Conservation (phyloP, 2,888 invertebrate genomes). For the Xestia c-nigrum region DNA sequence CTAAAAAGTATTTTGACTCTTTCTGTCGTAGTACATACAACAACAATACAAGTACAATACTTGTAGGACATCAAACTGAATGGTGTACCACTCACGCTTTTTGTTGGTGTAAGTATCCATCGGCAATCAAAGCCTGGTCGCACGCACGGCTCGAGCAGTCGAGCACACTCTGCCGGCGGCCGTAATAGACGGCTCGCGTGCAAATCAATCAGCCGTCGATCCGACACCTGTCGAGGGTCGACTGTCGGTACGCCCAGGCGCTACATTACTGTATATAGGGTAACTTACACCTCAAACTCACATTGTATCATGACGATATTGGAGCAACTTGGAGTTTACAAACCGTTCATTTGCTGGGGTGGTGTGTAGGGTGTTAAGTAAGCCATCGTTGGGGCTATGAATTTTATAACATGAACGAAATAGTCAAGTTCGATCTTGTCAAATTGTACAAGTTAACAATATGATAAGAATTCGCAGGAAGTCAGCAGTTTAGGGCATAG, state of each 20-base stretch:
- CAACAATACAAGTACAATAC: too few species aligned
- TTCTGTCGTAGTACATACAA: too few species aligned
- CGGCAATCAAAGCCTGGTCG: background rate
- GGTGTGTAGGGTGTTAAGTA: background rate
- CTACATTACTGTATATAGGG: background rate
- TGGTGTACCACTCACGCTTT: background rate
- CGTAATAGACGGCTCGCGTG: constrained; percentile 55
- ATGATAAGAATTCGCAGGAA: too few species aligned
- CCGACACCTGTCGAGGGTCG: constrained; percentile 28
- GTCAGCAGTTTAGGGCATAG: background rate
- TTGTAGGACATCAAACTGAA: background rate
- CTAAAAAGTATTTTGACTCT: background rate
- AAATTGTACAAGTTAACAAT: too few species aligned
- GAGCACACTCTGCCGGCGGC: constrained; percentile 10
- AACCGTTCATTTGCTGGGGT: constrained; percentile 11
- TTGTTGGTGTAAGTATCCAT: constrained; percentile 30
- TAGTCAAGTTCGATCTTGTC: background rate
- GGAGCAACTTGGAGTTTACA: background rate
- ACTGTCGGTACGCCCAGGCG: constrained; percentile 5
- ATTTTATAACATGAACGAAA: background rate
- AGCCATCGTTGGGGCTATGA: background rate
- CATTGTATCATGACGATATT: background rate
- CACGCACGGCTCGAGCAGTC: constrained; percentile 3
- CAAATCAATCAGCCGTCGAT: constrained; percentile 61
- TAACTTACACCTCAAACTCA: background rate